Base-by-base conservation (phyloP, 2,888 invertebrate species). In the Chrysomela aeneicollis region DNA sequence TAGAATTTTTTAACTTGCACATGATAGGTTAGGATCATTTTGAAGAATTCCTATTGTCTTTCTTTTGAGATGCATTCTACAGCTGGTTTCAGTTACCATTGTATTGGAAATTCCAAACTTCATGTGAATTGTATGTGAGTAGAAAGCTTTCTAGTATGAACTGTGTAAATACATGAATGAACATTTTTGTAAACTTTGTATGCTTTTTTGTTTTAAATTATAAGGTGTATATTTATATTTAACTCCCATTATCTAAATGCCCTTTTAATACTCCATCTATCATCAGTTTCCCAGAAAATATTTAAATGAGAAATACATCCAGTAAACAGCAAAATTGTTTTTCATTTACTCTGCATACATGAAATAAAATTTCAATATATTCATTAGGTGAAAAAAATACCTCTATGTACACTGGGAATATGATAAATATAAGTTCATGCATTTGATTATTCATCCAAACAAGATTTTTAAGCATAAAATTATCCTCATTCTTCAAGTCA, bases 201-300 rank as follows among this genome's bases (percentile, higher is more conserved):
- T 63, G 68, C 71, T 71, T 69, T 61, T 66, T 57, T 59, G 68
- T 70, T 66, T 66, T 59, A 59, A 22, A 47, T 54, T 62, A 61
- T 66, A 67, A 70, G 63, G 65, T 70, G 71, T 69, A 71, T 70
- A 71, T 67, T 70, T 61, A 68, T 68, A 68, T 69, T 64, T 66
- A 67, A 69, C 64, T 68, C 59, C 61, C 71, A 72, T 59, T 70
- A 70, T 68, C 66, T 67, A 67, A 71, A 73, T 74, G 73, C 74
- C 73, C 73, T 71, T 72, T 73, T 69, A 70, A 72, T 70, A 73
- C 60, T 70, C 69, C 64, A 66, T 63, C 32, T 35, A 35, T 15
- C 42, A 42, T 42, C 42, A 15, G 42, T 15, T 26, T 61, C 65
- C 67, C 68, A 68, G 66, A 71, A 67, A 66, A 71, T 70, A 71